Conservation (phyloP, 2,797 vertebrate genomes). For the Spizella passerina region DNA sequence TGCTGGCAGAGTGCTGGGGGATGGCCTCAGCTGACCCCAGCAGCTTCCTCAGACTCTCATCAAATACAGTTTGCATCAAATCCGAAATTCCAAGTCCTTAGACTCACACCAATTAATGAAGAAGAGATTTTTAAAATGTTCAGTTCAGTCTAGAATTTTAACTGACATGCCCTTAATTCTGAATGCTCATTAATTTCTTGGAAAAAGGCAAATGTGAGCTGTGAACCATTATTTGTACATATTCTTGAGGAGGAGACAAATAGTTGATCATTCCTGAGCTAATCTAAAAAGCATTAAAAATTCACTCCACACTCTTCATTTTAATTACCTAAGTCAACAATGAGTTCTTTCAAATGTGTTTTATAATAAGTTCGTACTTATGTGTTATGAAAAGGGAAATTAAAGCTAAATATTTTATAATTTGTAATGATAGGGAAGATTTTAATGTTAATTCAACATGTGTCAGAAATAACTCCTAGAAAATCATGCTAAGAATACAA, state of each 20-base stretch:
- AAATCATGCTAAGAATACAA: slow-evolving; percentile 61
- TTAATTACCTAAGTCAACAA: slow-evolving; percentile 70
- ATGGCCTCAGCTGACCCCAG: neutral
- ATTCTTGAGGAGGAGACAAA: slow-evolving; percentile 36
- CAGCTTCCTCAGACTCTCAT: neutral
- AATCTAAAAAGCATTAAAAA: slow-evolving; percentile 71
- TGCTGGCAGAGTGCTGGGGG: neutral
- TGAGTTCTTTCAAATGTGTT: slow-evolving; percentile 61
- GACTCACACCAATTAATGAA: neutral
- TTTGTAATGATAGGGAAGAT: slow-evolving; percentile 59
- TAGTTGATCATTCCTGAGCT: slow-evolving; percentile 27
- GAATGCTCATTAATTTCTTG: slow-evolving; percentile 19
- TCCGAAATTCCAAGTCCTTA: neutral
- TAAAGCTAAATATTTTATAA: slow-evolving; percentile 77
- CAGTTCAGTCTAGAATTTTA: neutral
- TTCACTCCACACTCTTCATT: slow-evolving; percentile 65
- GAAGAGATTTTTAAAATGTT: neutral
- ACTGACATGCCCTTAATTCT: slow-evolving; percentile 7
- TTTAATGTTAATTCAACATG: slow-evolving; percentile 30
- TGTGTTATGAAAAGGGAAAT: slow-evolving; percentile 63
- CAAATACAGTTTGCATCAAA: neutral
- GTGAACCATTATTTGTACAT: slow-evolving; percentile 26
- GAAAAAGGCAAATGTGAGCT: slow-evolving; percentile 19
- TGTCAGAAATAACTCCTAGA: slow-evolving; percentile 57
- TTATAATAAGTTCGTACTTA: slow-evolving; percentile 61